phyloP scores from a whole-genome alignment of 2,888 invertebrate genomes.

The Nemapogon koenigi region DNA sequence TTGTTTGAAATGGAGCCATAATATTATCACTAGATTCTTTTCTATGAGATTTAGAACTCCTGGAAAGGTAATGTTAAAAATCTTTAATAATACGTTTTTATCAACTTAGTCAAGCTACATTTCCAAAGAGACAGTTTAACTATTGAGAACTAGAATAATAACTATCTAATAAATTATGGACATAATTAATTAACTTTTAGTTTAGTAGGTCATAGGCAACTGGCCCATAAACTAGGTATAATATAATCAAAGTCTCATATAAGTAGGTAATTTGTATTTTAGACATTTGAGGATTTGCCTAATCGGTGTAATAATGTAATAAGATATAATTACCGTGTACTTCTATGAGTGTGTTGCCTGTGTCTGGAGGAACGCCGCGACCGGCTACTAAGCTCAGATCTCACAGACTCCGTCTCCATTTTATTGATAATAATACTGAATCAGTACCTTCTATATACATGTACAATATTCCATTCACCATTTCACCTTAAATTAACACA shows the following conservation, averaged over 20 bases:
- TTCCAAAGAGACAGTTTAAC: too few relatives aligned
- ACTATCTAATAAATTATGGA: too few relatives aligned
- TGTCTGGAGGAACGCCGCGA: slow-evolving; percentile 73
- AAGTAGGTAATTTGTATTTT: too few relatives aligned
- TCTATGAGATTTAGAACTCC: slow-evolving; percentile 71
- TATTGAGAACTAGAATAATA: too few relatives aligned
- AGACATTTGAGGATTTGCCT: too few relatives aligned
- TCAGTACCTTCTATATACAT: slow-evolving; percentile 2
- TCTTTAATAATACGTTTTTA: too few relatives aligned
- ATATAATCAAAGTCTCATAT: too few relatives aligned
- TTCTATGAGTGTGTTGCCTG: slow-evolving; percentile 69
- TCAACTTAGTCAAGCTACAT: too few relatives aligned
- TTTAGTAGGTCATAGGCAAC: too few relatives aligned
- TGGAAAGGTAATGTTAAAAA: too few relatives aligned
- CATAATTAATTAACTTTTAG: too few relatives aligned
- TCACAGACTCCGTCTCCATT: slow-evolving; percentile 95
- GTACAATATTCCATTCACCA: slow-evolving; percentile 1
- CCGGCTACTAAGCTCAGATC: slow-evolving; percentile 89
- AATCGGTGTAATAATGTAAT: not conserved
- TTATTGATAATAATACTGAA: slow-evolving; percentile 30
- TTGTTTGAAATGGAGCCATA: slow-evolving; percentile 89
- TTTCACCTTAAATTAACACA: slow-evolving; percentile 4
- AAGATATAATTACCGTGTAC: slow-evolving; percentile 61
- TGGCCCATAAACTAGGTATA: too few relatives aligned
- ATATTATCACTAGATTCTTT: slow-evolving; percentile 66